A percentile compares a stretch with the other conserved stretches of the same genome.
Evolutionary conservation across 2,113 vertebrate species (phyloP).

Genomic region (Murina feae): DNA sequence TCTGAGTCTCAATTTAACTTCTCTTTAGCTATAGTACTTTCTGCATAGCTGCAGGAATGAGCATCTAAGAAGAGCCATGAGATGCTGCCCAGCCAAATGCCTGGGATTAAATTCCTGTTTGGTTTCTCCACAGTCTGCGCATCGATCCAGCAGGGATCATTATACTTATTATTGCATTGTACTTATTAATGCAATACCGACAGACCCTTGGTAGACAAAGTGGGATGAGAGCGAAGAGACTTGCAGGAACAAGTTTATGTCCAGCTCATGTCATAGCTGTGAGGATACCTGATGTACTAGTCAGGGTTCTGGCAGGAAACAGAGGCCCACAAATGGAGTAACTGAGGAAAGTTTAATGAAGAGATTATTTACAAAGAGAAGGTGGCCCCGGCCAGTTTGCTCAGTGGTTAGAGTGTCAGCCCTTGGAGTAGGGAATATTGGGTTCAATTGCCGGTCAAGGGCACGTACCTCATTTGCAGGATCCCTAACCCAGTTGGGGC

Average conservation of each 20-base stretch:
- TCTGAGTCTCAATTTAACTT: not conserved
- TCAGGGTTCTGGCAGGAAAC: not conserved
- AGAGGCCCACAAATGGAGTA: not conserved
- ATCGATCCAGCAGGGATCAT: not conserved
- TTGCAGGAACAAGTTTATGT: slow-evolving; percentile 19
- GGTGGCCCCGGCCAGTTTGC: not conserved
- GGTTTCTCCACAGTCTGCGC: slow-evolving; percentile 7
- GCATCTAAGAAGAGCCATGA: not conserved
- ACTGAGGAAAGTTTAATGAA: not conserved
- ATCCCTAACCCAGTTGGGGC: too few relatives aligned
- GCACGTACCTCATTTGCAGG: too few relatives aligned
- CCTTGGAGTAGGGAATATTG: too few relatives aligned
- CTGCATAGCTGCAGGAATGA: not conserved
- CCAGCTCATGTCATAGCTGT: not conserved
- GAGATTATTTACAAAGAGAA: not conserved
- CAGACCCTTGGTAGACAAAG: not conserved
- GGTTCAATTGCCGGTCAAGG: too few relatives aligned
- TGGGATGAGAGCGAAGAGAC: not conserved
- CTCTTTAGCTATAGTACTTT: not conserved
- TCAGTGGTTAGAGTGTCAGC: too few relatives aligned
- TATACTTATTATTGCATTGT: not conserved
- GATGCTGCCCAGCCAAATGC: not conserved
- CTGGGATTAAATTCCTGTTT: not conserved
- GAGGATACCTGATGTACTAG: not conserved
- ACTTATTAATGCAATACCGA: not conserved